Percentiles rank a stretch among this genome's conserved stretches.
These are phyloP conservation scores for Platerodrilus igneus DNA, from an alignment of 2,888 invertebrate species.

Conservation along the genomic window DNA sequence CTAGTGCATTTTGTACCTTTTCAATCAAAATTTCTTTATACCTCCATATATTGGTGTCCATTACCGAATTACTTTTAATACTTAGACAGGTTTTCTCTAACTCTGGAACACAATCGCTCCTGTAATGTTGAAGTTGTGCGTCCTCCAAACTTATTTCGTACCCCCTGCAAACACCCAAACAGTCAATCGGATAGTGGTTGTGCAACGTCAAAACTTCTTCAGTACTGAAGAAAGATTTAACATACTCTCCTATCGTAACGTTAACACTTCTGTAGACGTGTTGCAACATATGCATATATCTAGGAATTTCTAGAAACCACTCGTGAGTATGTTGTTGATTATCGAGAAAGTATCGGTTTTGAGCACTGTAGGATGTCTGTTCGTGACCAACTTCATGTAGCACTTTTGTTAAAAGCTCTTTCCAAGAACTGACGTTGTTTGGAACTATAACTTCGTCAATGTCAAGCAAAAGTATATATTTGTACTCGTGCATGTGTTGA, in stretches of 20 bases:
- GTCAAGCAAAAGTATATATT: conserved; percentile 78
- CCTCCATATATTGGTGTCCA: conserved; percentile 84
- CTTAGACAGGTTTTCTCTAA: conserved; percentile 80
- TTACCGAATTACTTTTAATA: conserved; percentile 73
- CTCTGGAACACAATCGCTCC: conserved; percentile 86
- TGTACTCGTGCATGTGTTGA: conserved; percentile 78
- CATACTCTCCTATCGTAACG: conserved; percentile 89
- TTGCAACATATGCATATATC: conserved; percentile 89
- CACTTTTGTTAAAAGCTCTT: conserved; percentile 65
- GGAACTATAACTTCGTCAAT: conserved; percentile 51
- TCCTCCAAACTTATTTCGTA: conserved; percentile 76
- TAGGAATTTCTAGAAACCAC: conserved; percentile 74
- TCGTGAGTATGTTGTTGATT: too few species aligned
- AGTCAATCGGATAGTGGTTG: conserved; percentile 89
- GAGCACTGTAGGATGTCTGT: conserved; percentile 77
- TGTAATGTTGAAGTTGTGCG: conserved; percentile 90
- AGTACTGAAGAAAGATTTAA: conserved; percentile 92
- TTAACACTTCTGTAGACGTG: conserved; percentile 86
- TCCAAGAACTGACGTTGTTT: conserved; percentile 66
- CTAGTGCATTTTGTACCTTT: conserved; percentile 65
- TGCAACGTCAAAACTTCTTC: conserved; percentile 83
- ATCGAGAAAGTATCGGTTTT: conserved; percentile 90
- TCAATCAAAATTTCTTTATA: conserved; percentile 73
- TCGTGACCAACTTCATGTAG: conserved; percentile 64
- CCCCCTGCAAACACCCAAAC: conserved; percentile 76